Conservation (phyloP, 2,888 invertebrate species). For the Metalampra italica region DNA sequence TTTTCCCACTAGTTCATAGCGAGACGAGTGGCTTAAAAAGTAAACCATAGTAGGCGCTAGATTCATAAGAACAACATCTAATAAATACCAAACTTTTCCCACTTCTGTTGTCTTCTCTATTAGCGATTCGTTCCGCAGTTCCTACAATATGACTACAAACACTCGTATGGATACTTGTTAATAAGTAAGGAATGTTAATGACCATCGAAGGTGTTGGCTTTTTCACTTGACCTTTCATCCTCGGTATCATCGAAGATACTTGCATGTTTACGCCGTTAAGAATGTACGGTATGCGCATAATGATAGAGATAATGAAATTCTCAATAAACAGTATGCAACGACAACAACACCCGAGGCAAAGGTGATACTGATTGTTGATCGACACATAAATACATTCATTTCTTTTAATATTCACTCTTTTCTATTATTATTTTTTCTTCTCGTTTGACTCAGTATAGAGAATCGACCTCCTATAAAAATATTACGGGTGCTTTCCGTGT, state of each 20-base stretch:
- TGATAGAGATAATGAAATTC: constrained; percentile 47
- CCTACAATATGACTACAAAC: constrained; percentile 36
- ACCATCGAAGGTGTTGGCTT: constrained; percentile 43
- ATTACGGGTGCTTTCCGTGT: no score
- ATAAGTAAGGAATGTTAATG: constrained; percentile 54
- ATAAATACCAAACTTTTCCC: not conserved
- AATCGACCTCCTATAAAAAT: no score
- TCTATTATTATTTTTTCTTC: no score
- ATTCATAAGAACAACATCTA: not conserved
- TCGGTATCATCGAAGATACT: constrained; percentile 33
- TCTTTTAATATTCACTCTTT: no score
- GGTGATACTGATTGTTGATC: constrained; percentile 22
- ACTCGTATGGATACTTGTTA: constrained; percentile 35
- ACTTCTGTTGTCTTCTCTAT: constrained; percentile 6
- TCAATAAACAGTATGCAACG: constrained; percentile 40
- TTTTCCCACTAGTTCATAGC: no score
- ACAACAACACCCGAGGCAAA: constrained; percentile 27
- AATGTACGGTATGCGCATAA: constrained; percentile 34
- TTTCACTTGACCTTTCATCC: constrained; percentile 45
- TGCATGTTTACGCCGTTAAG: constrained; percentile 37
- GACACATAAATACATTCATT: no score
- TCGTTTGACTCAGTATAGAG: no score
- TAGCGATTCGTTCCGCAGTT: constrained; percentile 41
- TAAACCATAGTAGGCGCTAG: no score
- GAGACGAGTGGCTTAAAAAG: no score